Conservation (phyloP, 2,113 vertebrate genomes). For the Lutjanus erythropterus region DNA sequence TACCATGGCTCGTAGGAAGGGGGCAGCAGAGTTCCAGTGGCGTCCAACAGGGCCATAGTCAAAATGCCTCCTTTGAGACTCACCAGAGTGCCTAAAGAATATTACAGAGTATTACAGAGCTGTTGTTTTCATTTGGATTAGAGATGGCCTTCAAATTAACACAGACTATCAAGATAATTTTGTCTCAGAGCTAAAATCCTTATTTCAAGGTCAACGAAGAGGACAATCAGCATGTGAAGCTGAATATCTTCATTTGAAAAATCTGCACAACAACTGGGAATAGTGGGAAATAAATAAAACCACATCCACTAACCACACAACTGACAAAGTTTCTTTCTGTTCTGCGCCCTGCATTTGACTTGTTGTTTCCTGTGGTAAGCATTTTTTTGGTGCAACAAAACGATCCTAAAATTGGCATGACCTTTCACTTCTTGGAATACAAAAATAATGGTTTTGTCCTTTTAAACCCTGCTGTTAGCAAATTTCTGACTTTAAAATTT, state of each 20-base stretch:
- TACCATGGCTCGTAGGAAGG: constrained; percentile 92
- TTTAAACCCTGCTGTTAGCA: background rate
- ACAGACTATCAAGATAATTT: background rate
- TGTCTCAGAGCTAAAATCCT: background rate
- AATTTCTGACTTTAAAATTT: background rate
- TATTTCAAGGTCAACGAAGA: background rate
- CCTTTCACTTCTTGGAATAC: background rate
- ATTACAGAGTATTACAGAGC: background rate
- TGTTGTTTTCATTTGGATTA: background rate
- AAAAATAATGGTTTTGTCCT: too few relatives aligned
- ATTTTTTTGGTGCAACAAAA: background rate
- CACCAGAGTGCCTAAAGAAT: constrained; percentile 89
- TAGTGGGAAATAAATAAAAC: background rate
- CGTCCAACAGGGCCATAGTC: constrained; percentile 94
- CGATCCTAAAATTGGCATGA: background rate
- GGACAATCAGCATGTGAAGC: background rate
- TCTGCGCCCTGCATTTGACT: background rate
- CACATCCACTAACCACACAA: background rate
- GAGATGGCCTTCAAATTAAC: background rate
- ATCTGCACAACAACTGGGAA: background rate
- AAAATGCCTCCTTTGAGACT: constrained; percentile 93
- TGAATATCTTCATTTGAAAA: background rate
- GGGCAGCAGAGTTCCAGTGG: constrained; percentile 89
- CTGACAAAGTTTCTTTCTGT: background rate
- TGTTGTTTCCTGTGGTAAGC: too few relatives aligned